Conservation (phyloP, 2,797 vertebrate genomes). For the Melanogrammus aeglefinus region DNA sequence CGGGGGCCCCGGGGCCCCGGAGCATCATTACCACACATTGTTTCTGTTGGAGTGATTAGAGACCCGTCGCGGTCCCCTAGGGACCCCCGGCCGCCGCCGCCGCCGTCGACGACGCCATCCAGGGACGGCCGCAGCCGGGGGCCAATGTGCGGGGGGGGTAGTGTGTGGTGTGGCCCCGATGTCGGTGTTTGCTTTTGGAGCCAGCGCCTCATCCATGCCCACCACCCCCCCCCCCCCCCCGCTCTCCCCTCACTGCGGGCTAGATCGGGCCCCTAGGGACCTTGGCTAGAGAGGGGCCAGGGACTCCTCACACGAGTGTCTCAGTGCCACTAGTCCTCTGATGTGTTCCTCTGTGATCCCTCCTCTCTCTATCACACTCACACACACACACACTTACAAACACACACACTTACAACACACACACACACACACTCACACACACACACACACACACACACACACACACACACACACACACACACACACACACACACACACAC, state of each 20-base stretch:
- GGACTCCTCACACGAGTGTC: conserved; percentile 87
- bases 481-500: background rate
- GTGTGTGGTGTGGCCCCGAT: conserved; percentile 38
- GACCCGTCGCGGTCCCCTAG: conserved; percentile 88
- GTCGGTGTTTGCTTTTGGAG: conserved; percentile 87
- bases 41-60: conserved; percentile 99
- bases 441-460: conserved; percentile 32
- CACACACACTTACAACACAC: background rate
- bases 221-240: conserved; percentile 67
- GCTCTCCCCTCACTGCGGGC: conserved; percentile 70
- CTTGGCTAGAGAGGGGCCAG: conserved; percentile 79
- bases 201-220: conserved; percentile 85
- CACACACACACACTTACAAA: background rate
- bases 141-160: conserved; percentile 55
- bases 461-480: background rate
- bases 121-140: conserved; percentile 63
- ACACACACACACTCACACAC: conserved; percentile 58
- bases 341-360: conserved; percentile 84
- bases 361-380: conserved; percentile 5
- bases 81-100: conserved; percentile 85
- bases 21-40: conserved; percentile 99
- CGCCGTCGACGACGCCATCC: conserved; percentile 79
- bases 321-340: conserved; percentile 85
- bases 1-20: conserved; percentile 85
- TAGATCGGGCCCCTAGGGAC: conserved; percentile 83